Conservation (phyloP, 1,140 invertebrate species). For the Aphis craccivora region DNA sequence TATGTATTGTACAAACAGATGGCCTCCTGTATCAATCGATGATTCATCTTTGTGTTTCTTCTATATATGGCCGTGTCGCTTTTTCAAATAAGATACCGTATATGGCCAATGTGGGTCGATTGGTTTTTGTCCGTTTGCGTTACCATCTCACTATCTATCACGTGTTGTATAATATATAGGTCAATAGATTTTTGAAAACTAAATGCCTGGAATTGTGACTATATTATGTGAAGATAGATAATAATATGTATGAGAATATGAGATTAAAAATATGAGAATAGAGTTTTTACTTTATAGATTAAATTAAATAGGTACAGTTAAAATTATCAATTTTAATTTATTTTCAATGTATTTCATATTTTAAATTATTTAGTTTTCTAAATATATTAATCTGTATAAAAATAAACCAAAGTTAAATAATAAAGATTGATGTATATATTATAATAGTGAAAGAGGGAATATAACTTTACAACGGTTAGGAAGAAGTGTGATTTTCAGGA, state of each 20-base stretch:
- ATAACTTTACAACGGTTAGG: too few species aligned
- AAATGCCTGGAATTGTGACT: background rate
- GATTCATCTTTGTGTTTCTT: conserved; percentile 48
- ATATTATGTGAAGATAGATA: background rate
- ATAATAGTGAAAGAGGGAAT: too few species aligned
- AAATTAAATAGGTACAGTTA: background rate
- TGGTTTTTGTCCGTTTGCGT: conserved; percentile 8
- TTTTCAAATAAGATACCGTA: conserved; percentile 52
- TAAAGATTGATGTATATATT: too few species aligned
- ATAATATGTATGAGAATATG: background rate
- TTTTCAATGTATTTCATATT: background rate
- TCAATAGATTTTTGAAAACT: conserved; percentile 24
- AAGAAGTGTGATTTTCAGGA: too few species aligned
- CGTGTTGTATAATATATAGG: background rate
- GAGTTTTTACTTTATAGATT: too few species aligned
- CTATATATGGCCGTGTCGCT: conserved; percentile 53
- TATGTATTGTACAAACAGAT: conserved; percentile 39
- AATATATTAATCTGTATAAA: background rate
- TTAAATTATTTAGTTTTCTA: background rate
- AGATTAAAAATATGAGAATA: too few species aligned
- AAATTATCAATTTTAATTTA: background rate
- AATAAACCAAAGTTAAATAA: too few species aligned
- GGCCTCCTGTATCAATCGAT: conserved; percentile 48
- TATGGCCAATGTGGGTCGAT: conserved; percentile 55
- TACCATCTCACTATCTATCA: conserved; percentile 12